A percentile compares a stretch with the other conserved stretches of the same genome.
Evolutionary conservation across 2,888 invertebrate genomes (phyloP).

Genomic region (Oxytorus armatus): DNA sequence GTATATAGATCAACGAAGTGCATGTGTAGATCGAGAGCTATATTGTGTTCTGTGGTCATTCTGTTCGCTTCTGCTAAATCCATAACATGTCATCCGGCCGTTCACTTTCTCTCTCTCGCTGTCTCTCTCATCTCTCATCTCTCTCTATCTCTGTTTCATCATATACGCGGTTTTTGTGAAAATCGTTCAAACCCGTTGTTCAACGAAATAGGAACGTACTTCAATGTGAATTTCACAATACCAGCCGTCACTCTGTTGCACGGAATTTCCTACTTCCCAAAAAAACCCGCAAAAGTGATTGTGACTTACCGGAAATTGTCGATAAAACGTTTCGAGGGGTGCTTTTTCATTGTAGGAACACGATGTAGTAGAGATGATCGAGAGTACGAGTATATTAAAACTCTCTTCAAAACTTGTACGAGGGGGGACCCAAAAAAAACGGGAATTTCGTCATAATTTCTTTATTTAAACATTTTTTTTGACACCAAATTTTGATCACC

Average conservation of each 20-base stretch:
- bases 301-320: neutral
- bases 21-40: constrained; percentile 31
- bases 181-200: neutral
- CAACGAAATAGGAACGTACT: constrained; percentile 18
- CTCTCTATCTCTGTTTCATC: constrained; percentile 4
- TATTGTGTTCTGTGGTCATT: constrained; percentile 28
- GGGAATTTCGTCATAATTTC: too few species aligned
- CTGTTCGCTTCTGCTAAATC: constrained; percentile 42
- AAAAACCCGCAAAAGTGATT: neutral
- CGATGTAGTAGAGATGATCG: too few species aligned
- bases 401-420: neutral
- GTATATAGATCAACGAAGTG: neutral
- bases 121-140: too few species aligned
- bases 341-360: neutral
- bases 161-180: constrained; percentile 13
- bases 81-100: constrained; percentile 53
- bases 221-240: neutral
- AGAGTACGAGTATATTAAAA: too few species aligned
- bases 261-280: neutral
- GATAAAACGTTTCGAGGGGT: neutral
- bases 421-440: too few species aligned
- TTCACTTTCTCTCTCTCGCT: constrained; percentile 32
- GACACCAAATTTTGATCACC: too few species aligned
- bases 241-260: neutral
- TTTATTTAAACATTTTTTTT: too few species aligned